phyloP scores from a whole-genome alignment of 2,113 vertebrate genomes.

The Paramormyrops kingsleyae region DNA sequence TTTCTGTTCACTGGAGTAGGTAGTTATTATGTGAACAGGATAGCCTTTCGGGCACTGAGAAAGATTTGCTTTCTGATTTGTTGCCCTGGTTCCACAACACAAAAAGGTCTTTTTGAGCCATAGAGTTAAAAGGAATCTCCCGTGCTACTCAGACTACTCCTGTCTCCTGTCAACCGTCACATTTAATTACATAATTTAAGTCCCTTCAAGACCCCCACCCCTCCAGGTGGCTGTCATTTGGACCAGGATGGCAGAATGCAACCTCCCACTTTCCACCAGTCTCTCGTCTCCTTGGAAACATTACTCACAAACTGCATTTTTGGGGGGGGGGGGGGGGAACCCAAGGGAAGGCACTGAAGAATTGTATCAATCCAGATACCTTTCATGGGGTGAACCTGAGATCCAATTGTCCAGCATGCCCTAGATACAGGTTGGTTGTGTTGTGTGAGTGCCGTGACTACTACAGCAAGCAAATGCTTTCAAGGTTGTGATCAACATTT shows the following conservation, averaged over 20 bases:
- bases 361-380: neutral
- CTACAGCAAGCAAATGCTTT: neutral
- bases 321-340: neutral
- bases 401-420: neutral
- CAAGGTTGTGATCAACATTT: neutral
- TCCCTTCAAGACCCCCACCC: neutral
- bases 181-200: neutral
- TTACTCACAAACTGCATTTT: conserved; percentile 18
- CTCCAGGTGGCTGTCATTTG: conserved; percentile 8
- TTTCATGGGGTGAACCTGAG: conserved; percentile 4
- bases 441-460: too few relatives aligned
- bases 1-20: neutral
- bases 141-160: neutral
- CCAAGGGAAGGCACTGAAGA: neutral
- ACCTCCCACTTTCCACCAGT: conserved; percentile 23
- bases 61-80: neutral
- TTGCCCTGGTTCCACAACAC: neutral
- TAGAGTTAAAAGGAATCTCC: neutral
- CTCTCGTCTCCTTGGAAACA: neutral
- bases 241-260: conserved; percentile 21
- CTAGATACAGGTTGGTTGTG: neutral
- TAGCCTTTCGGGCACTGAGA: neutral
- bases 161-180: neutral
- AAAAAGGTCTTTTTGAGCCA: neutral
- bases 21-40: neutral